phyloP scores from a whole-genome alignment of 2,888 invertebrate species.

The Cephus rjabovi region DNA sequence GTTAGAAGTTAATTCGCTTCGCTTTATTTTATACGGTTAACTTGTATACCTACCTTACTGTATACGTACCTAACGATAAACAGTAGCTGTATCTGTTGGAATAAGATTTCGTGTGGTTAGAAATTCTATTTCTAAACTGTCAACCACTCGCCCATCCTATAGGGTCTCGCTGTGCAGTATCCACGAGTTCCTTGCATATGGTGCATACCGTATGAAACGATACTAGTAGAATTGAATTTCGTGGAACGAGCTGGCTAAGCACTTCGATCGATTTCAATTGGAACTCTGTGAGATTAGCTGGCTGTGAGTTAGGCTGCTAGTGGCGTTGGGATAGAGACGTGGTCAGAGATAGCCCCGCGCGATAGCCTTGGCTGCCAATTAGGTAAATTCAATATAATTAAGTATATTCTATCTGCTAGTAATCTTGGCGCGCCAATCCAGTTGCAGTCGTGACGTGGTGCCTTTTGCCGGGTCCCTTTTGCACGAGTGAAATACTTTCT shows the following conservation, averaged over 20 bases:
- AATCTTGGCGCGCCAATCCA: conserved; percentile 28
- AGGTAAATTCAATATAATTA: conserved; percentile 55
- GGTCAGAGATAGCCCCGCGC: conserved; percentile 33
- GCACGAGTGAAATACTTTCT: background rate
- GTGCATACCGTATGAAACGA: background rate
- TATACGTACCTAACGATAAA: background rate
- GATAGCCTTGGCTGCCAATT: conserved; percentile 44
- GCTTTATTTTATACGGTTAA: background rate
- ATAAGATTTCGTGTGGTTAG: background rate
- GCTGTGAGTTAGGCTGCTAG: conserved; percentile 1
- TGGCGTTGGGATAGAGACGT: conserved; percentile 37
- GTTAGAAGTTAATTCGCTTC: conserved; percentile 42
- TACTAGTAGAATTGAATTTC: background rate
- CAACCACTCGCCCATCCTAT: background rate
- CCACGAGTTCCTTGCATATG: background rate
- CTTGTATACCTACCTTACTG: background rate
- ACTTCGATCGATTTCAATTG: conserved; percentile 37
- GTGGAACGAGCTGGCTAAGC: background rate
- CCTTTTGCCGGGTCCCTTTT: conserved; percentile 5
- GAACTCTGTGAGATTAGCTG: conserved; percentile 32
- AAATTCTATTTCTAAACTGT: background rate
- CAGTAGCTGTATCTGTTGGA: background rate
- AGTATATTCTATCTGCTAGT: conserved; percentile 41
- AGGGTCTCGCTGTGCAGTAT: background rate
- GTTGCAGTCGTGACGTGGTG: conserved; percentile 11